Evolutionary conservation across 2,888 invertebrate species (phyloP).

Genomic region (Amorpha juglandis): DNA sequence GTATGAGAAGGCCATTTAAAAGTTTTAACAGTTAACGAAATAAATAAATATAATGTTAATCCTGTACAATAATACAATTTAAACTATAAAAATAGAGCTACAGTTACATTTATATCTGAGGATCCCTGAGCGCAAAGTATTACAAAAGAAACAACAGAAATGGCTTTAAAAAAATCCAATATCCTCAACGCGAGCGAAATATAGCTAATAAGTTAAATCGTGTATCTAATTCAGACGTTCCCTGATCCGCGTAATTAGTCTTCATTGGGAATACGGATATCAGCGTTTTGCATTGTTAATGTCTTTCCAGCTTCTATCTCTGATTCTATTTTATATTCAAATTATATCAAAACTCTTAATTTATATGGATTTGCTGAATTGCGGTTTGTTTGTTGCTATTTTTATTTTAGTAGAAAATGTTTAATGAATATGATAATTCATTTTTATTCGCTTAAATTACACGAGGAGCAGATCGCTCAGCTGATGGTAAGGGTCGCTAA

Average conservation of each 20-base stretch:
- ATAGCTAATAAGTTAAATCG: conserved; percentile 11
- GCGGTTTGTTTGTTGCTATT: no score
- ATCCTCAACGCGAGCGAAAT: neutral
- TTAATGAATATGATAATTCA: neutral
- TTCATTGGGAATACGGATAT: conserved; percentile 46
- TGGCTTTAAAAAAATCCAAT: neutral
- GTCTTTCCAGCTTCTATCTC: conserved; percentile 16
- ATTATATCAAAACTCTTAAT: neutral
- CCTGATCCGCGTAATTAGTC: conserved; percentile 53
- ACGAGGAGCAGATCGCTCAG: no score
- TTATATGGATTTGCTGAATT: neutral
- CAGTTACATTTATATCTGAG: no score
- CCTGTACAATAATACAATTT: no score
- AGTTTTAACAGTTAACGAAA: no score
- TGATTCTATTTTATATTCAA: conserved; percentile 13
- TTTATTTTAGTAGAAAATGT: neutral
- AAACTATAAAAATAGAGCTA: no score
- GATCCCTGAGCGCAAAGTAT: no score
- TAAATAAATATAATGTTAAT: no score
- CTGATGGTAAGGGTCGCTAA: no score
- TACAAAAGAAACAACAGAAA: no score
- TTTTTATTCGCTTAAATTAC: no score
- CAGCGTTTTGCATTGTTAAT: conserved; percentile 53
- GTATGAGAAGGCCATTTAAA: no score
- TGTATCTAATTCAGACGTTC: conserved; percentile 24